Evolutionary conservation across 53 echinoderm and acorn worm genomes (phyloP).

Genomic region (Holothuria leucospilota): DNA sequence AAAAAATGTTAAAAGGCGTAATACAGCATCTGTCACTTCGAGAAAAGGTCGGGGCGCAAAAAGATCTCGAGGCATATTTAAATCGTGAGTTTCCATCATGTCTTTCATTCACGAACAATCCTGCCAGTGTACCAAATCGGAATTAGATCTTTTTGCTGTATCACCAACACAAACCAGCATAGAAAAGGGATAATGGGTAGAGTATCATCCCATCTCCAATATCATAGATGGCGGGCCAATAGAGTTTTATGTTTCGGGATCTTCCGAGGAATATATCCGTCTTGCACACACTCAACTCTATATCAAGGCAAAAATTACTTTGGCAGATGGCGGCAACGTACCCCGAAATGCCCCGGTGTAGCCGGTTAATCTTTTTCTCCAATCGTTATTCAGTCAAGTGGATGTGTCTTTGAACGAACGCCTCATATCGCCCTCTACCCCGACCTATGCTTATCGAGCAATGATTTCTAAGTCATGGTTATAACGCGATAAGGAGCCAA

Average conservation of each 20-base stretch:
- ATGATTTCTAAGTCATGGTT: slow-evolving; percentile 65
- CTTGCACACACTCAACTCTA: slow-evolving; percentile 59
- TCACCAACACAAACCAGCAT: too few species aligned
- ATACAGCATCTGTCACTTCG: too few species aligned
- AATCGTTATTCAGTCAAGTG: too few species aligned
- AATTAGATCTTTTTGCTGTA: slow-evolving; percentile 24
- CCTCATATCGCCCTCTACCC: slow-evolving; percentile 14
- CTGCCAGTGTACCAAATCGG: too few species aligned
- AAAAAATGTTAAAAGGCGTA: too few species aligned
- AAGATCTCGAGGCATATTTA: too few species aligned
- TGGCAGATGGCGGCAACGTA: neutral
- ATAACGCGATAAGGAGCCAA: slow-evolving; percentile 57
- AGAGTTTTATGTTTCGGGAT: slow-evolving; percentile 63
- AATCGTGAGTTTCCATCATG: too few species aligned
- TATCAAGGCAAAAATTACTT: slow-evolving; percentile 48
- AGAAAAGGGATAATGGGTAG: too few species aligned
- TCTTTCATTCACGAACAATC: too few species aligned
- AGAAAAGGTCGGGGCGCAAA: too few species aligned
- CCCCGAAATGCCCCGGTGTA: neutral
- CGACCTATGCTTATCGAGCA: slow-evolving; percentile 68
- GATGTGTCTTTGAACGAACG: slow-evolving; percentile 63
- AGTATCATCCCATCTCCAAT: too few species aligned
- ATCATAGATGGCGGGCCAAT: too few species aligned
- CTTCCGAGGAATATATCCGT: slow-evolving; percentile 60
- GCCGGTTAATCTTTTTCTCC: slow-evolving; percentile 60